Evolutionary conservation across 2,113 vertebrate genomes (phyloP).

Genomic region (Pelvicachromis taeniatus): DNA sequence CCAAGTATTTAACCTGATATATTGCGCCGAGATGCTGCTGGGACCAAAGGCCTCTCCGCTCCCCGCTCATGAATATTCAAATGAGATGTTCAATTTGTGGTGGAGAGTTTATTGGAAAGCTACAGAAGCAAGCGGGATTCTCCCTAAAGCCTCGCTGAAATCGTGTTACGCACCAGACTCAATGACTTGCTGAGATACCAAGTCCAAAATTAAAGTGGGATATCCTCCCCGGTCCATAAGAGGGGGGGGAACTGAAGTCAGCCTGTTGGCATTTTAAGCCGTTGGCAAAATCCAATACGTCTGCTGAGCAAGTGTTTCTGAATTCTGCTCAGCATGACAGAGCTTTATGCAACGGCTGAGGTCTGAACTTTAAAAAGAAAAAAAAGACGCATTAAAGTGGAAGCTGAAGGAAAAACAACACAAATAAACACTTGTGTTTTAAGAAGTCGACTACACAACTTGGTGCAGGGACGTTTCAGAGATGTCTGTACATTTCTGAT

Average conservation of each 20-base stretch:
- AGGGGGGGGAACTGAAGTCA: background rate
- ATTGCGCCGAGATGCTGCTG: background rate
- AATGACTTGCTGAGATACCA: conserved; percentile 8
- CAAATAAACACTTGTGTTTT: background rate
- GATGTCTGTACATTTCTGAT: background rate
- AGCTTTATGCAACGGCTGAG: conserved; percentile 10
- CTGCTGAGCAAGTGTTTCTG: conserved; percentile 41
- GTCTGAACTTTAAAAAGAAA: background rate
- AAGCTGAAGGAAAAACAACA: background rate
- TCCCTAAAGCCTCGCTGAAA: conserved; percentile 34
- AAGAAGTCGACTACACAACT: background rate
- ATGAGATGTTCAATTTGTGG: conserved; percentile 46
- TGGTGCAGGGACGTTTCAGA: accelerated
- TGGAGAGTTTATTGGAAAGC: conserved; percentile 38
- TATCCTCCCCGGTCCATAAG: background rate
- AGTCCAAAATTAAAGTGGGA: conserved; percentile 37
- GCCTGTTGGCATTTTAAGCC: conserved; percentile 36
- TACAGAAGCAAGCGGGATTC: background rate
- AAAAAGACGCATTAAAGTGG: background rate
- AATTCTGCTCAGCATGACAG: conserved; percentile 11
- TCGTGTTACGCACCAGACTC: conserved; percentile 3
- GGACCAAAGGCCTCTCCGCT: background rate
- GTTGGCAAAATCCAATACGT: conserved; percentile 30
- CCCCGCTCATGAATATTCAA: conserved; percentile 45
- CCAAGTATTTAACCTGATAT: conserved; percentile 26